These are phyloP conservation scores for Cassiopea xamachana DNA, from an alignment of 30 jellyfish, hydroid and myxozoan genomes.

Conservation along the genomic window DNA sequence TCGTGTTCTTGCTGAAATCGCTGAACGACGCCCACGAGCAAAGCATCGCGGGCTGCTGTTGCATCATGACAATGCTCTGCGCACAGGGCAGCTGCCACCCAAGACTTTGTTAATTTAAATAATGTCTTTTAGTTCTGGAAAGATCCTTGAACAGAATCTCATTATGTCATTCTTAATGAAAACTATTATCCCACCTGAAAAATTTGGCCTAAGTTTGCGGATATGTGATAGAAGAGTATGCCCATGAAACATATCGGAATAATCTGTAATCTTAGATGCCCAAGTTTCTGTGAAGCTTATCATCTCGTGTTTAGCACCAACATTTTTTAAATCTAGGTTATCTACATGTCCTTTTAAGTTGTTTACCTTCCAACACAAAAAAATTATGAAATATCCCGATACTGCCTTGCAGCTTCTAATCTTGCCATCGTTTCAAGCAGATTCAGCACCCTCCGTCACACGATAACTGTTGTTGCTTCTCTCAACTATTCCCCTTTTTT, in stretches of 20 bases:
- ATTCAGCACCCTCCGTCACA: neutral
- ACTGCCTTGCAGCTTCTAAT: neutral
- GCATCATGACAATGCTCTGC: too few species aligned
- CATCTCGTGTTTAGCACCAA: neutral
- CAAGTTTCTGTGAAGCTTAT: neutral
- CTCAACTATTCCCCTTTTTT: neutral
- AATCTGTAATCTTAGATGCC: neutral
- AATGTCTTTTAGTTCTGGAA: neutral
- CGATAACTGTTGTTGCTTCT: neutral
- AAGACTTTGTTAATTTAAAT: too few species aligned
- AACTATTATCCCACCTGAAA: neutral
- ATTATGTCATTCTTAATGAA: neutral
- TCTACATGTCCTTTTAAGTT: neutral
- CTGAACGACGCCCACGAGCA: too few species aligned
- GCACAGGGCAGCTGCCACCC: too few species aligned
- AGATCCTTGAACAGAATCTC: neutral
- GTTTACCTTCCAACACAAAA: neutral
- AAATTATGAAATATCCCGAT: neutral
- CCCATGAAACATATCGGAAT: neutral
- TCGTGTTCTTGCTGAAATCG: too few species aligned
- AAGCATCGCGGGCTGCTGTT: too few species aligned
- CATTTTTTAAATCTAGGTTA: neutral
- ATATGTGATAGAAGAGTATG: neutral
- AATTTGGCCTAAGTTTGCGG: neutral
- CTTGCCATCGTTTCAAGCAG: neutral